A percentile compares a stretch with the other conserved stretches of the same genome.
Conservation (phyloP, 2,888 invertebrate genomes). For the Nomada fabriciana region DNA sequence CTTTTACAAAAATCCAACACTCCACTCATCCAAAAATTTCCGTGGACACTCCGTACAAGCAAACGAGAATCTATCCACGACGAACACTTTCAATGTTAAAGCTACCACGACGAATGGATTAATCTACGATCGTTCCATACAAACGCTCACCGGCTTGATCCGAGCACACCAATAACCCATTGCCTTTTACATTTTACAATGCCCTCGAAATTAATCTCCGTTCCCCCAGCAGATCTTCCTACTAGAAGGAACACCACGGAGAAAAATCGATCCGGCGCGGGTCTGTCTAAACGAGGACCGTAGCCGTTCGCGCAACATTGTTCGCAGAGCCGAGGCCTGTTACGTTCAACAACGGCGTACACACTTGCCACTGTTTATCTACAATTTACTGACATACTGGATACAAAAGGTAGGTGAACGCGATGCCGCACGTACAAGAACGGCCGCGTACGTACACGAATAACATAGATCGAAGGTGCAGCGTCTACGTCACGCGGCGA, state of each 20-base stretch:
- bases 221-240: not conserved
- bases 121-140: not conserved
- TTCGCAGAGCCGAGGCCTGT: not conserved
- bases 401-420: conserved; percentile 43
- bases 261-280: not conserved
- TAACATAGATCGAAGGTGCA: conserved; percentile 38
- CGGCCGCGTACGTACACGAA: conserved; percentile 4
- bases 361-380: conserved; percentile 37
- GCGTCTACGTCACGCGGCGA: conserved; percentile 52
- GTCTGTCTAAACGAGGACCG: not conserved
- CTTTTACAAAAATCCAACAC: too few species aligned
- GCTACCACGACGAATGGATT: too few species aligned
- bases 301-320: not conserved
- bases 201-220: not conserved
- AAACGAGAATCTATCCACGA: too few species aligned
- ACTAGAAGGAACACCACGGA: too few species aligned
- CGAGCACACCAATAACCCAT: not conserved
- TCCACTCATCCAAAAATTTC: too few species aligned
- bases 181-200: not conserved
- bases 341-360: too few species aligned
- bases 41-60: too few species aligned
- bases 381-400: conserved; percentile 50
- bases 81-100: too few species aligned
- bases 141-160: not conserved
- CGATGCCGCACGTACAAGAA: conserved; percentile 44